A percentile compares a stretch with the other conserved stretches of the same genome.
phyloP scores from a whole-genome alignment of 1,140 invertebrate species.

The Antheraea pernyi region DNA sequence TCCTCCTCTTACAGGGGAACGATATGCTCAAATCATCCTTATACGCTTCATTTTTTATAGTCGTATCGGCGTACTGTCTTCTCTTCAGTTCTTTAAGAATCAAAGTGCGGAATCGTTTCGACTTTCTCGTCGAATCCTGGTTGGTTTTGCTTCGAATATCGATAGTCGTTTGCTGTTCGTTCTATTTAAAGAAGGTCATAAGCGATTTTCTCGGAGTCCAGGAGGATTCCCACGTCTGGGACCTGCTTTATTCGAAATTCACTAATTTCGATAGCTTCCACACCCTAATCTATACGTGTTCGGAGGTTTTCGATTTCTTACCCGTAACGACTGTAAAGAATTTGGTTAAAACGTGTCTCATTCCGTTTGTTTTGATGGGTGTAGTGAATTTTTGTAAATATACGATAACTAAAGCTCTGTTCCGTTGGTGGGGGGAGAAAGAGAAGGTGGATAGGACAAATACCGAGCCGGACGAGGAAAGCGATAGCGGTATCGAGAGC shows the following conservation, averaged over 20 bases:
- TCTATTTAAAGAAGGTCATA: slow-evolving; percentile 56
- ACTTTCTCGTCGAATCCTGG: slow-evolving; percentile 50
- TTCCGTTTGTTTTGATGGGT: slow-evolving; percentile 79
- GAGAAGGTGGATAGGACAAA: slow-evolving; percentile 38
- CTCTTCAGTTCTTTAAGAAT: slow-evolving; percentile 55
- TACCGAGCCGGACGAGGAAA: slow-evolving; percentile 18
- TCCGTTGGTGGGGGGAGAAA: background rate
- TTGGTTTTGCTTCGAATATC: slow-evolving; percentile 42
- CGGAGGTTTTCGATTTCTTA: slow-evolving; percentile 91
- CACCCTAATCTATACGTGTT: slow-evolving; percentile 91
- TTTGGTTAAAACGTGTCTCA: slow-evolving; percentile 78
- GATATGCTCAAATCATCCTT: slow-evolving; percentile 86
- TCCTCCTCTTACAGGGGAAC: slow-evolving; percentile 70
- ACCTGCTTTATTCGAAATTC: slow-evolving; percentile 89
- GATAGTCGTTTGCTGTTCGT: slow-evolving; percentile 38
- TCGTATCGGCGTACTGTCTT: slow-evolving; percentile 51
- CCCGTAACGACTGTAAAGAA: slow-evolving; percentile 77
- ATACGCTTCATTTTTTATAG: slow-evolving; percentile 74
- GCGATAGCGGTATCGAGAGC: slow-evolving; percentile 32
- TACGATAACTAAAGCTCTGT: slow-evolving; percentile 55
- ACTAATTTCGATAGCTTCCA: slow-evolving; percentile 88
- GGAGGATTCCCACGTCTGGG: slow-evolving; percentile 87
- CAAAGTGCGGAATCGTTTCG: slow-evolving; percentile 44
- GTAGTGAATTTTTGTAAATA: slow-evolving; percentile 65
- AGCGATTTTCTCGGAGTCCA: slow-evolving; percentile 59